Base-by-base conservation (phyloP, 1,140 invertebrate species). In the Proctacanthus coquilletti region DNA sequence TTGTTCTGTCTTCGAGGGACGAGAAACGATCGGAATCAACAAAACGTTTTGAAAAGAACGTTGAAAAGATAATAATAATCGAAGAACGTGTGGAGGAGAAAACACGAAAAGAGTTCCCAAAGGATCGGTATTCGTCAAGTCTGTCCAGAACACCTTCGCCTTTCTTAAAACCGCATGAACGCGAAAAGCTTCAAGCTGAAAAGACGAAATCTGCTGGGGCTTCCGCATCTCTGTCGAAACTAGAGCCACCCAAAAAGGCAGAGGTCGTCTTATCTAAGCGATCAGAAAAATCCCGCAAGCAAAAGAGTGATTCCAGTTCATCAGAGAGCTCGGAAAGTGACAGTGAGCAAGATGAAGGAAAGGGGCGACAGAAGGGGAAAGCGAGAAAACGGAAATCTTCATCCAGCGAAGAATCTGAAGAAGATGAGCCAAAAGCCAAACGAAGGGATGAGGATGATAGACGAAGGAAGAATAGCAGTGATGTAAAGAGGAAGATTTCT, bases 101-200 rank as follows among this genome's bases (percentile, higher is more conserved):
- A 21, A 8, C 32, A 18, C 10, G 30, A 10, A 27, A 18, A n/a
- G 15, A 23, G 3, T 25, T 18, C 11, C 32, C 32, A 33, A 29
- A 21, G 14, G 46, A 27, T 75, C 73, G 30, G 11, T 41, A 43
- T 32, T 48, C 36, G 34, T 15, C 70, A 57, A 83, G 80, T 49
- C 62, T 83, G 14, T 83, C 80, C 6, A 69, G 80, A 41, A 83
- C 80, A 2, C 80, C 80, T 15, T 83, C 80, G 15, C 80, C 80
- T 32, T 83, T 83, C 58, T 71, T 82, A 39, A 79, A 81, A 59
- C 75, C 76, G 34, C 73, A 80, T 45, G 79, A 82, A 53, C 50
- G 57, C 14, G 21, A 32, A 19, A 30, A 36, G 20, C 8, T 20
- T 23, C 11, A 14, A 21, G 20, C 11, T 6, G 11, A 13, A 11